phyloP scores from a whole-genome alignment of 1,140 invertebrate genomes.

The Geopemphigus sp. region DNA sequence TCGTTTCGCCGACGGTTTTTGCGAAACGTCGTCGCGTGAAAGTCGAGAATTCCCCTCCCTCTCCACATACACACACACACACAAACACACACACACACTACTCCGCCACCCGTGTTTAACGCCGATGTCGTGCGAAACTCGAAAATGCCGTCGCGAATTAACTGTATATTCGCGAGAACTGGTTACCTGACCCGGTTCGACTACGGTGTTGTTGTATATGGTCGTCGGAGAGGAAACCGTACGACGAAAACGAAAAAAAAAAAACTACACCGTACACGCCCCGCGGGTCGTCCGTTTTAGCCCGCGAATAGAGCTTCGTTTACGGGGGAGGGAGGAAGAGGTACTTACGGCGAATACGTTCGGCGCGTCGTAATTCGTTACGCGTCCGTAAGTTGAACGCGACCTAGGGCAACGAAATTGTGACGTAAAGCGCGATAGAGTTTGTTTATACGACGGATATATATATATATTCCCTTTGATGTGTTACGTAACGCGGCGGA shows the following conservation, averaged over 20 bases:
- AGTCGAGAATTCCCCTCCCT: neutral
- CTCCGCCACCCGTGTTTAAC: too few species aligned
- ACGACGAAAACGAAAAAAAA: constrained; percentile 3
- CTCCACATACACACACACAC: neutral
- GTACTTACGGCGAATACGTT: too few species aligned
- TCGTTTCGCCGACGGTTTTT: neutral
- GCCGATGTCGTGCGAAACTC: neutral
- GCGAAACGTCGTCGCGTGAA: constrained; percentile 15
- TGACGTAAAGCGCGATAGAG: too few species aligned
- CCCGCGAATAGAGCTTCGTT: neutral
- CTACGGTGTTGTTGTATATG: neutral
- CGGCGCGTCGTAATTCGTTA: too few species aligned
- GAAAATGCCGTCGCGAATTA: constrained; percentile 23
- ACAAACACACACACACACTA: too few species aligned
- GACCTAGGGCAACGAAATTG: neutral
- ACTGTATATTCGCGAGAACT: constrained; percentile 33
- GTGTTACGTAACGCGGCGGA: too few species aligned
- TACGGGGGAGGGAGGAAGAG: too few species aligned
- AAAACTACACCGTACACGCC: neutral
- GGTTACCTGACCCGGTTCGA: constrained; percentile 30
- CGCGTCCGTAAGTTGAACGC: too few species aligned
- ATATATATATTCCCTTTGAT: too few species aligned
- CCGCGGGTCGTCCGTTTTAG: neutral
- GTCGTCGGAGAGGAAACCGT: constrained; percentile 23
- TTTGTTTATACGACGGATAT: too few species aligned